Base-by-base conservation (phyloP, 2,888 invertebrate genomes). In the Macroteleia sp. region DNA sequence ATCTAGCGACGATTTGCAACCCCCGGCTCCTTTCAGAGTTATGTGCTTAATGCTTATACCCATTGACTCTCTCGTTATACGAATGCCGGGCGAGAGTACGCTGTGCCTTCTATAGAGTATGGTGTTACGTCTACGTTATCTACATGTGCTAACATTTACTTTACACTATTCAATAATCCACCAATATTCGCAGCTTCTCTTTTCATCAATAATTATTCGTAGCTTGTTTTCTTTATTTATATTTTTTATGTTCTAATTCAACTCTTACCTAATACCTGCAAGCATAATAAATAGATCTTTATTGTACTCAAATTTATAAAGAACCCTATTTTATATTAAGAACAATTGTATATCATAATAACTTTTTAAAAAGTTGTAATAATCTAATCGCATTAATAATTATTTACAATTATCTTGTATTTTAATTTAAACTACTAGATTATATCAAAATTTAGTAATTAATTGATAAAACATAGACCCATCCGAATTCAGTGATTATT, bases 1-100 rank as follows among this genome's bases (percentile, higher is more conserved):
- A 90, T 90, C 90, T 90, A 89, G 89, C 90, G 88, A 90, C 89
- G 89, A 90, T 90, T 90, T 90, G 87, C 87, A 88, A 87, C 87
- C 87, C 86, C 87, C 86, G 61, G 84, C 86, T 87, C 84, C 86
- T 89, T 90, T 90, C 85, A 89, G 87, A 89, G 87, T 89, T 89
- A 89, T 88, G 87, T 85, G 89, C 88, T 89, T 88, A 87, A 84
- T 89, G 82, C 84, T 84, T 64, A 36, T 75, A 66, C 66, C 80
- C 80, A 78, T 81, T 81, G 80, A 81, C 77, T 81, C 77, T 57
- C 59, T 54, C 66, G 78, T 62, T 77, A 61, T 79, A 17, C 59
- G 62, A 59, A 44, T 61, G 67, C 36, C 46, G 52, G 39, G 52
- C 30, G 59, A 54, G 54, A 80, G 73, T 67, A 42, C 54, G 52